phyloP scores from a whole-genome alignment of 2,888 invertebrate species.

The Lingula anatina region DNA sequence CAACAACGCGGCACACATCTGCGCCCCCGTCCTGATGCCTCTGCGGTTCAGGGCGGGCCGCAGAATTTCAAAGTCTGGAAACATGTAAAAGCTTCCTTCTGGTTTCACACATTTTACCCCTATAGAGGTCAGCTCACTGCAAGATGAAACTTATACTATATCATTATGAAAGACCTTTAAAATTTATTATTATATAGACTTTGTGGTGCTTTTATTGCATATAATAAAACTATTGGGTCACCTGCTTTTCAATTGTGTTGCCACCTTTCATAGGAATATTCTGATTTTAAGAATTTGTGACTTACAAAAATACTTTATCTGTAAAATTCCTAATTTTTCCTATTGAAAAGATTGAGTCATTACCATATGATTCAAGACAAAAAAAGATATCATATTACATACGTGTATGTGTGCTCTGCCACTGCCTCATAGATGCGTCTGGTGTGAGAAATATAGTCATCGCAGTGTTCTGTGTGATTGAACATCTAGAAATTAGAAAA shows the following conservation, averaged over 20 bases:
- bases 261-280: not conserved
- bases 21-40: conserved; percentile 32
- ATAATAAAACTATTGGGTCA: no score
- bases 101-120: conserved; percentile 35
- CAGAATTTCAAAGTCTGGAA: conserved; percentile 44
- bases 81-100: conserved; percentile 43
- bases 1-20: conserved; percentile 40
- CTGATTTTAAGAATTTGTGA: no score
- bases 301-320: no score
- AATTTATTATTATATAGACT: no score
- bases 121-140: conserved; percentile 33
- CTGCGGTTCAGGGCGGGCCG: conserved; percentile 18
- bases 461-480: conserved; percentile 21
- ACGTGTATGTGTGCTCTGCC: conserved; percentile 30
- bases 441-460: conserved; percentile 39
- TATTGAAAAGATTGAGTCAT: no score
- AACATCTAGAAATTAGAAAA: conserved; percentile 31
- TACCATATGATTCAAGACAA: no score
- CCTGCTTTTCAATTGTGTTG: no score
- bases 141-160: conserved; percentile 1
- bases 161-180: not conserved
- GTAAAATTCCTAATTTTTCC: no score
- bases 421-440: conserved; percentile 34
- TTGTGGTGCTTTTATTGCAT: no score
- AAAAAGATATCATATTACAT: conserved; percentile 2